Percentiles rank a stretch among this genome's conserved stretches.
These are phyloP conservation scores for Trichopoda pennipes DNA, from an alignment of 2,888 invertebrate species.

Conservation along the genomic window DNA sequence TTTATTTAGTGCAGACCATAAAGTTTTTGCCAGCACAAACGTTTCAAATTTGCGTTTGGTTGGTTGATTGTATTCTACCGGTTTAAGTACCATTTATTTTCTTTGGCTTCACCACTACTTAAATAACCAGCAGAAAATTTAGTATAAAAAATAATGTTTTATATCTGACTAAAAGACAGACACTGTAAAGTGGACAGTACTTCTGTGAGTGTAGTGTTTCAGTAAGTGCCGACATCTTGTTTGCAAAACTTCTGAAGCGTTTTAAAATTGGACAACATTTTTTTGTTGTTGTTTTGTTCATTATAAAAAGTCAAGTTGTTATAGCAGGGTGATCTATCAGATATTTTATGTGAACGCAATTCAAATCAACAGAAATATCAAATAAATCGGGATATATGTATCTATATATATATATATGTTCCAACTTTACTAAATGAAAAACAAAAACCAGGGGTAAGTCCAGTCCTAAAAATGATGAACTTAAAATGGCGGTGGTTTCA, in stretches of 20 bases:
- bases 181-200: not conserved
- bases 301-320: too few relatives aligned
- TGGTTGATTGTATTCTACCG: constrained; percentile 15
- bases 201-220: not conserved
- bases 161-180: not conserved
- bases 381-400: too few relatives aligned
- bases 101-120: constrained; percentile 1
- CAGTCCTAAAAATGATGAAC: too few relatives aligned
- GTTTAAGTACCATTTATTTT: not conserved
- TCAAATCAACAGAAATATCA: too few relatives aligned
- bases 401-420: too few relatives aligned
- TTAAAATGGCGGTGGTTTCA: too few relatives aligned
- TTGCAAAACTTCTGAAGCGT: not conserved
- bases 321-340: too few relatives aligned
- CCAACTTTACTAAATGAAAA: too few relatives aligned
- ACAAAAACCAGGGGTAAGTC: too few relatives aligned
- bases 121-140: constrained; percentile 10
- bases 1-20: constrained; percentile 37
- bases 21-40: constrained; percentile 31
- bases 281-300: too few relatives aligned
- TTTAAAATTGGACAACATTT: too few relatives aligned
- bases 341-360: too few relatives aligned
- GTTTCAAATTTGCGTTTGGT: constrained; percentile 23
- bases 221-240: not conserved
- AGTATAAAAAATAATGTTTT: not conserved